Percentiles rank a stretch among this genome's conserved stretches.
Evolutionary conservation across 2,888 invertebrate species (phyloP).

Genomic region (Autographa pulchrina): DNA sequence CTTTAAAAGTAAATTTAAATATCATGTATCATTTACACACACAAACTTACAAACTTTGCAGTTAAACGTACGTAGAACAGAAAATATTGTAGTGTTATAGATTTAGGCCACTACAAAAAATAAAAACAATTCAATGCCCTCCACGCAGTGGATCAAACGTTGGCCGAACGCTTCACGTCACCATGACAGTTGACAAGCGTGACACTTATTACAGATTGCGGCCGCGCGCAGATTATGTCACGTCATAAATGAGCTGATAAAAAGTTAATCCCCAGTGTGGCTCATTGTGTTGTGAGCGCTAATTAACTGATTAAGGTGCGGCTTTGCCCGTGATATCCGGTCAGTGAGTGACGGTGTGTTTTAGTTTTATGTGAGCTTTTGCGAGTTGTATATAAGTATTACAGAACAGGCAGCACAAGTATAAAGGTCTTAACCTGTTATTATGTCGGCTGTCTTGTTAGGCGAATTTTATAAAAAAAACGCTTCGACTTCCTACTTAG

Average conservation of each 20-base stretch:
- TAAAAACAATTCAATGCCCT: constrained; percentile 23
- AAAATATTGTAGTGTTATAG: no score
- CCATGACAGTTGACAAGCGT: constrained; percentile 72
- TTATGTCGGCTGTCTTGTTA: no score
- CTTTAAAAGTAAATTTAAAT: no score
- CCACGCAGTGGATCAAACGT: constrained; percentile 52
- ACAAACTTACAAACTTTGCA: no score
- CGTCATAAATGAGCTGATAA: constrained; percentile 75
- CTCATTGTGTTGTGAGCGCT: constrained; percentile 54
- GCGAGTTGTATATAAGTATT: not conserved
- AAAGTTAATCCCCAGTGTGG: constrained; percentile 63
- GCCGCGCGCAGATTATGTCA: constrained; percentile 81
- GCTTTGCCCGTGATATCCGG: constrained; percentile 46
- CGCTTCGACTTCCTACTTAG: no score
- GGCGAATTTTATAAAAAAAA: no score
- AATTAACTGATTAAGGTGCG: constrained; percentile 62
- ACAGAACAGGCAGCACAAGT: not conserved
- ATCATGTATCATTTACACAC: no score
- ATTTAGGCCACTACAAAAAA: not conserved
- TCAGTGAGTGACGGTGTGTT: constrained; percentile 31
- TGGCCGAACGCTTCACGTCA: constrained; percentile 55
- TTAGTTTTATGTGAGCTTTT: constrained; percentile 29
- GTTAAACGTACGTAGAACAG: no score
- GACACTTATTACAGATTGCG: constrained; percentile 82
- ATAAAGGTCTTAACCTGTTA: no score